Base-by-base conservation (phyloP, 1,140 invertebrate genomes). In the Drosophila arizonae region DNA sequence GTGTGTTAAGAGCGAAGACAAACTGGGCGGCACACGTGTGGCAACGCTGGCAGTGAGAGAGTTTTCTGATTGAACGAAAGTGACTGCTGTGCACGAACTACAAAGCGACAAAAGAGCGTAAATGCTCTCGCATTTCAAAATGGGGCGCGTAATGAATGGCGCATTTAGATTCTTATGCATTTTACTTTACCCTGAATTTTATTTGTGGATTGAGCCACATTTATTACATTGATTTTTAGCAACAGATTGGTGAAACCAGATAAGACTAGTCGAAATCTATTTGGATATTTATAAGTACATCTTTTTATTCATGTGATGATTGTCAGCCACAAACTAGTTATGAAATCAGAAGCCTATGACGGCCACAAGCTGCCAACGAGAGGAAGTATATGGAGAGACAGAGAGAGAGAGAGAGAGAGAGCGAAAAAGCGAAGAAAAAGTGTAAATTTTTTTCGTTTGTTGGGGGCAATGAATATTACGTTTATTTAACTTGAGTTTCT, bases 391-490 rank as follows among this genome's bases (percentile, higher is more conserved):
- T 50, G 24, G 3, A 24, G 15, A 70, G 13, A 58, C 26, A 45
- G 43, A 28, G 48, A 64, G 17, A 57, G 21, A 28, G 48, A 64
- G 17, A 57, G 21, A 69, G 28, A 50, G 39, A 55, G 48, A 60
- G 17, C 6, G 11, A 30, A n/a, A 54, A 52, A 65, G 61, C 67
- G 48, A 58, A 71, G 61, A 71, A 65, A 65, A 71, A 71, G 67
- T 64, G 60, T 70, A 75, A 64, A 58, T 65, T 70, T 56, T 57
- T 50, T 72, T 71, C 26, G 33, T 56, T 70, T 74, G 52, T 56
- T 70, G 28, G 58, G 71, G 72, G 72, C 72, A 75, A 71, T 75
- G 72, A 70, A 75, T 71, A 75, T 78, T 78, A 76, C 67, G 62
- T 78, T 78, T 76, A 72, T 78, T 71, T 78, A 26, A 74, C 46